phyloP scores from a whole-genome alignment of 2,888 invertebrate species.

The Chouioia cunea region DNA sequence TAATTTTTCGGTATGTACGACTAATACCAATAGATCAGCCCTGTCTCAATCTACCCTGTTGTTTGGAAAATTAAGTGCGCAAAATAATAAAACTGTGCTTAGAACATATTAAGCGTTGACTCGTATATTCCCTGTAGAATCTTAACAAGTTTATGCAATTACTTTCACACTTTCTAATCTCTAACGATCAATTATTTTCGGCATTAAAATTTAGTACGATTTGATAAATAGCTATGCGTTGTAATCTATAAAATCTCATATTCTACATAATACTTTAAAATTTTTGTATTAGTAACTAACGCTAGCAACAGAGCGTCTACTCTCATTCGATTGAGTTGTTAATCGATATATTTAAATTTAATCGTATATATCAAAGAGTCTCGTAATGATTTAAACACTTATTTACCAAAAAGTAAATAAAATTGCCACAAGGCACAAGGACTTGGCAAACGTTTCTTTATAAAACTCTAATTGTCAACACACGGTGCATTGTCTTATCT shows the following conservation, averaged over 20 bases:
- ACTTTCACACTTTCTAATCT: no score
- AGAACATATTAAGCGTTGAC: conserved; percentile 17
- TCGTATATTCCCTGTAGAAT: no score
- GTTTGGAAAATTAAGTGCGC: not conserved
- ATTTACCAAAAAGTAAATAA: conserved; percentile 26
- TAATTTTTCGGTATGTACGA: no score
- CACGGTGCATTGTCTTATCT: conserved; percentile 62
- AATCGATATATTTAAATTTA: conserved; percentile 4
- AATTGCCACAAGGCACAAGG: conserved; percentile 44
- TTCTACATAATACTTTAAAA: conserved; percentile 3
- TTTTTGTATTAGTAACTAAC: not conserved
- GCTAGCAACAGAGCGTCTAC: not conserved
- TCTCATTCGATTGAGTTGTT: conserved; percentile 15
- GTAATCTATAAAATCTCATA: not conserved
- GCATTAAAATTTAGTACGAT: no score
- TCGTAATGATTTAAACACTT: conserved; percentile 11
- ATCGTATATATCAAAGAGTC: conserved; percentile 17
- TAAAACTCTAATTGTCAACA: conserved; percentile 48
- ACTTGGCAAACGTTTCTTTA: conserved; percentile 37
- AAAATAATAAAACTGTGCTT: conserved; percentile 37
- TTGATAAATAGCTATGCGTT: no score
- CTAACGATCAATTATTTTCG: no score
- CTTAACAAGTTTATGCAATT: no score
- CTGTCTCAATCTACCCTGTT: conserved; percentile 22
- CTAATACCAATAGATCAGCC: not conserved